Base-by-base conservation (phyloP, 2,113 vertebrate species). In the Arvicanthis niloticus region DNA sequence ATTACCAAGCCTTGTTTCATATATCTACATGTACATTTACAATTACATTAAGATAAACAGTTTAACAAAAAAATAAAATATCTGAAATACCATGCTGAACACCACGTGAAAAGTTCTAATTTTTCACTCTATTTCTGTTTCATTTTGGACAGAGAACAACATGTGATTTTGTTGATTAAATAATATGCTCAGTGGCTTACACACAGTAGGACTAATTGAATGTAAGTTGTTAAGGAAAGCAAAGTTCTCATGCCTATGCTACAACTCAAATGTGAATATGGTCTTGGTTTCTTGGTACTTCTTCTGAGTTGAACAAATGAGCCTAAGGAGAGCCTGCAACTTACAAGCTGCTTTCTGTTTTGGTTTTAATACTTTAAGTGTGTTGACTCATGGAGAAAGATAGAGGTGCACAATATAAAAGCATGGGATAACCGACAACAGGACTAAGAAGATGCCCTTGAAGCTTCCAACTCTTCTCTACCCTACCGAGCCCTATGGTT, bases 101-200 rank as follows among this genome's bases (percentile, higher is more conserved):
- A 68, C 24, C 34, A 45, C 3, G 51, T 77, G 3, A 51, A 0
- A 3, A 11, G 3, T 88, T 94, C 16, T 1, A 56, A 88, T 26
- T 34, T 60, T 3, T 19, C 0, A 8, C 7, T 65, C 3, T 42
- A 80, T 40, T 22, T 48, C 10, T 19, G 8, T 29, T 0, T 34
- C 24, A 24, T 2, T 80, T n/a, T 42, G 34, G 31, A 34, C 26
- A 34, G 3, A 76, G 0, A 86, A 94, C 40, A 3, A 17, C 45
- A 53, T 12, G 24, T 58, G 11, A 56, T 7, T 29, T 1, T 24
- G 4, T 24, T 93, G 22, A 51, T 48, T 31, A 75, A 78, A 86
- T 62, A 42, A 80, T 56, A 70, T 19, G 48, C 31, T 89, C 7
- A n/a, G 21, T 19, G 10, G 7, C 15, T 70, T 77, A 19, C 3